These are phyloP conservation scores for Lindbergichthys nudifrons DNA, from an alignment of 2,797 vertebrate genomes.

Conservation along the genomic window DNA sequence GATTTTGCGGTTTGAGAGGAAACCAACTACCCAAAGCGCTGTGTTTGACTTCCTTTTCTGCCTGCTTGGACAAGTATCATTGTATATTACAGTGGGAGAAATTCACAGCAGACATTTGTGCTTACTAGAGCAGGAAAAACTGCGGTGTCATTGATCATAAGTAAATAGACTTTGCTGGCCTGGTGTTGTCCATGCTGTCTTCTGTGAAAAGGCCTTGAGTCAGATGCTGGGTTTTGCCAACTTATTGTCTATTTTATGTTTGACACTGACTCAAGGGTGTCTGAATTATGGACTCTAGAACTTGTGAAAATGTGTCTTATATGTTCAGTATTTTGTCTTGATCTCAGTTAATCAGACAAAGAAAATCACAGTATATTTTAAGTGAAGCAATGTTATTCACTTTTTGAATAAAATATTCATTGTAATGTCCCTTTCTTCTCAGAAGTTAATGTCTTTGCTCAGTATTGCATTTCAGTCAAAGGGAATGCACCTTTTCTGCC, in stretches of 20 bases:
- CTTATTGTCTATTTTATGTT: slow-evolving; percentile 1
- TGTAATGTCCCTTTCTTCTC: too few relatives aligned
- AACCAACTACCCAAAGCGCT: slow-evolving; percentile 38
- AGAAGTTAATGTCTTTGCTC: neutral
- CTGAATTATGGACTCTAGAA: neutral
- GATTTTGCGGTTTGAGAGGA: slow-evolving; percentile 29
- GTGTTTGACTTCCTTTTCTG: slow-evolving; percentile 30
- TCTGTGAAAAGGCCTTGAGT: neutral
- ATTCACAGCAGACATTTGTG: neutral
- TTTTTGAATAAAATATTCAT: too few relatives aligned
- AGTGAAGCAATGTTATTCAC: neutral
- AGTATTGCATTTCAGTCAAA: neutral
- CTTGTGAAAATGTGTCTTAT: neutral
- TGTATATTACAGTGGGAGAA: neutral
- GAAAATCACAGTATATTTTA: neutral
- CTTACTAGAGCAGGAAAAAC: neutral
- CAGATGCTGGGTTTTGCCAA: neutral
- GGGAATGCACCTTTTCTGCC: slow-evolving; percentile 20
- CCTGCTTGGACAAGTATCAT: neutral
- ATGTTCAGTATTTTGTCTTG: neutral
- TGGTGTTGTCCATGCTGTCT: neutral
- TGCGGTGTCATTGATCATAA: neutral
- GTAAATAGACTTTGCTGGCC: too few relatives aligned
- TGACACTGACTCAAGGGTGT: neutral
- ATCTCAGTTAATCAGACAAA: neutral